phyloP scores from a whole-genome alignment of 2,888 invertebrate species.

The Chrysolina haemoptera region DNA sequence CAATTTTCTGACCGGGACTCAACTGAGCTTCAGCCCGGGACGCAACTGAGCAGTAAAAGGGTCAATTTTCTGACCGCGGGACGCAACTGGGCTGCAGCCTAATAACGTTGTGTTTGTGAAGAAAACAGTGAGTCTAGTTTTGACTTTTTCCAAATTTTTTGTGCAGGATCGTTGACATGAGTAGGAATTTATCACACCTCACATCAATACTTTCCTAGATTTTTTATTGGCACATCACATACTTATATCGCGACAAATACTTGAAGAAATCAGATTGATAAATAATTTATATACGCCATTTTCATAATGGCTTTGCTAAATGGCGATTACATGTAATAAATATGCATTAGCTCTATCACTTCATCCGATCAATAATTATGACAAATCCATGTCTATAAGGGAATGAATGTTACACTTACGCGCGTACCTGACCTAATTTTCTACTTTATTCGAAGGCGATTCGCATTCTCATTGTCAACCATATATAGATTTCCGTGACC shows the following conservation, averaged over 20 bases:
- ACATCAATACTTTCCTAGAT: no score
- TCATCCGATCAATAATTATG: constrained; percentile 15
- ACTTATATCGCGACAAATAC: neutral
- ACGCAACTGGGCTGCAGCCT: no score
- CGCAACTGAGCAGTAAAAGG: no score
- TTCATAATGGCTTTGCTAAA: constrained; percentile 19
- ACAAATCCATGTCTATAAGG: constrained; percentile 16
- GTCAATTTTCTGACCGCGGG: no score
- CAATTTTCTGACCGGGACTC: no score
- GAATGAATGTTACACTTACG: constrained; percentile 22
- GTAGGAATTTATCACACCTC: no score
- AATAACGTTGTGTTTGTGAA: no score
- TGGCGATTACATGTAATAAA: constrained; percentile 25
- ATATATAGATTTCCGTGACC: neutral
- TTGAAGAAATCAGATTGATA: neutral
- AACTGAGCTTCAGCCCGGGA: no score
- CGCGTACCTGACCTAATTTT: constrained; percentile 15
- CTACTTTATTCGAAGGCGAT: constrained; percentile 14
- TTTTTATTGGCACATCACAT: no score
- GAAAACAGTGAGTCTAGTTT: no score
- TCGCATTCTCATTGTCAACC: constrained; percentile 7
- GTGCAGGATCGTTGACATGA: no score
- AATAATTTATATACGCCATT: constrained; percentile 5
- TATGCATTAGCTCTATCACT: constrained; percentile 26
- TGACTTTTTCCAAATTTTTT: no score